These are phyloP conservation scores for Gastrophryne carolinensis DNA, from an alignment of 2,797 vertebrate species.

Conservation along the genomic window DNA sequence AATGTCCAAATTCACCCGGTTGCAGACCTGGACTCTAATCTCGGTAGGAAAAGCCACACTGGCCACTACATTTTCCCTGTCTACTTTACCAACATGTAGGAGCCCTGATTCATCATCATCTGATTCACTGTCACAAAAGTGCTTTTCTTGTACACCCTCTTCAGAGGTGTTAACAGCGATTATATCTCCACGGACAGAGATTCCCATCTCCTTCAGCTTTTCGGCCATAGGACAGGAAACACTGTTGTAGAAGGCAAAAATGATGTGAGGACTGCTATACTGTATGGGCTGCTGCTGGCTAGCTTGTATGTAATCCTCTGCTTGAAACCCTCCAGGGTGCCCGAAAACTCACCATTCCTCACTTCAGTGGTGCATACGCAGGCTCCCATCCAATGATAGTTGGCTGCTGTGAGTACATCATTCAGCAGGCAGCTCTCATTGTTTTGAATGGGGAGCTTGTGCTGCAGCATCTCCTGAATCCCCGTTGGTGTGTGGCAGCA, in stretches of 20 bases:
- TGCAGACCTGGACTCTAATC: constrained; percentile 80
- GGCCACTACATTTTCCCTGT: constrained; percentile 76
- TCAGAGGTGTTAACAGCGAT: constrained; percentile 78
- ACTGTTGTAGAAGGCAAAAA: constrained; percentile 94
- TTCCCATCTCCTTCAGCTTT: constrained; percentile 84
- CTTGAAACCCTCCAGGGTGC: too few relatives aligned
- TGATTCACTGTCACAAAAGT: constrained; percentile 61
- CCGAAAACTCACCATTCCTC: too few relatives aligned
- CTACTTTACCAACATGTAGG: constrained; percentile 75
- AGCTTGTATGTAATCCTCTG: constrained; percentile 85
- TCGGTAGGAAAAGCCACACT: constrained; percentile 81
- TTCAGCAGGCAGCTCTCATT: too few relatives aligned
- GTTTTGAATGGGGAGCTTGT: too few relatives aligned
- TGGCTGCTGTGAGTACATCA: too few relatives aligned
- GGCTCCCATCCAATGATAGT: too few relatives aligned
- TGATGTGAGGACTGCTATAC: constrained; percentile 83
- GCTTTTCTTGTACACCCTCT: constrained; percentile 59
- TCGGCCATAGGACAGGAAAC: constrained; percentile 90
- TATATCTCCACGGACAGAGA: constrained; percentile 87
- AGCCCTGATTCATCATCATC: constrained; percentile 61
- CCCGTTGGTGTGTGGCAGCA: too few relatives aligned
- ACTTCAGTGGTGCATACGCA: too few relatives aligned
- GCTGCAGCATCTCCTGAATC: too few relatives aligned
- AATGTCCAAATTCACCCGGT: constrained; percentile 88
- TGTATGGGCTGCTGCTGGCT: constrained; percentile 87